These are phyloP conservation scores for Dendrocincla tyrannina DNA, from an alignment of 2,797 vertebrate genomes.

Conservation along the genomic window DNA sequence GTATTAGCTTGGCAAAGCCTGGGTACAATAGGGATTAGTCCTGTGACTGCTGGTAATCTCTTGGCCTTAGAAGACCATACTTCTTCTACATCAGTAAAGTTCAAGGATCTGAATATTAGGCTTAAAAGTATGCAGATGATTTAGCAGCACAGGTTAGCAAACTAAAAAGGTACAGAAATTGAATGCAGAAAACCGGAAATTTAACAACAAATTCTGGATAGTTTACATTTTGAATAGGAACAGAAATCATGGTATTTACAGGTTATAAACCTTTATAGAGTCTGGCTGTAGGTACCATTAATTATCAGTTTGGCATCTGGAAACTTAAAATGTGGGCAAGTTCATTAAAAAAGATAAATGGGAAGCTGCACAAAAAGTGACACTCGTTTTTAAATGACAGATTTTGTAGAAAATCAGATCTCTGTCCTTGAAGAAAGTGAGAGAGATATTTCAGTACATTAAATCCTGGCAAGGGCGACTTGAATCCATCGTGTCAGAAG, in stretches of 20 bases:
- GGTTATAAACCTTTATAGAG: neutral
- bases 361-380: accelerated
- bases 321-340: neutral
- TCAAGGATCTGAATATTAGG: neutral
- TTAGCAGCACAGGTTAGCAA: neutral
- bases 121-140: neutral
- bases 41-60: neutral
- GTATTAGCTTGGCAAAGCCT: neutral
- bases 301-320: neutral
- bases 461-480: neutral
- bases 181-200: neutral
- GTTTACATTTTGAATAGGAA: neutral
- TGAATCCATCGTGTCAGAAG: neutral
- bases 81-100: neutral
- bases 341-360: neutral
- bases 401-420: neutral
- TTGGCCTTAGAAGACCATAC: neutral
- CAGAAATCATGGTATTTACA: neutral
- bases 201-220: neutral
- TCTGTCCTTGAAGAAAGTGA: constrained; percentile 4
- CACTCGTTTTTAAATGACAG: neutral
- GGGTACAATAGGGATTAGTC: neutral
- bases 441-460: neutral
- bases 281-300: neutral
- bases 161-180: neutral